A percentile compares a stretch with the other conserved stretches of the same genome.
Evolutionary conservation across 1,140 invertebrate species (phyloP).

Genomic region (Mesaphorura yosii): DNA sequence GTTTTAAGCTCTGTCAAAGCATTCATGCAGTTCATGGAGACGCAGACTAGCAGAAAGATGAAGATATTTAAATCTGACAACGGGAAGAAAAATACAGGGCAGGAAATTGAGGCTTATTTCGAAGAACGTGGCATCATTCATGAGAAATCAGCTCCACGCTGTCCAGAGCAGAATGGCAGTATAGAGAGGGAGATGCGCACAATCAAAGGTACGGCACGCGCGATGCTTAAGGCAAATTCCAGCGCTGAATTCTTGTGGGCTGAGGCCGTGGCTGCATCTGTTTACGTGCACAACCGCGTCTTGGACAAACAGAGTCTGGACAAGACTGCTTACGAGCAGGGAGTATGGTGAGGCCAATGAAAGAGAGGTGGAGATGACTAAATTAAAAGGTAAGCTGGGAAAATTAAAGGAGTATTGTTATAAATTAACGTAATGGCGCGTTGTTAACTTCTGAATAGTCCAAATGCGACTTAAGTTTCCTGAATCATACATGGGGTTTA

Average conservation of each 20-base stretch:
- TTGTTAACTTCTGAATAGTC: too few species aligned
- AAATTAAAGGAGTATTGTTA: too few species aligned
- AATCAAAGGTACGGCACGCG: constrained; percentile 27
- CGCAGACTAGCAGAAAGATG: constrained; percentile 32
- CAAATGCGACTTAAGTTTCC: too few species aligned
- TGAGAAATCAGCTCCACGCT: constrained; percentile 39
- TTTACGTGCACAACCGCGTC: constrained; percentile 37
- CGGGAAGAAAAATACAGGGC: constrained; percentile 34
- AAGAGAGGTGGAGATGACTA: too few species aligned
- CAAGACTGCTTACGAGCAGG: constrained; percentile 30
- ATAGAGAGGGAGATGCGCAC: constrained; percentile 39
- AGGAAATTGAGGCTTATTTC: constrained; percentile 30
- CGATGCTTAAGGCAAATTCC: constrained; percentile 31
- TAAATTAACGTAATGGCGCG: too few species aligned
- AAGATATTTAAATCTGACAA: constrained; percentile 38
- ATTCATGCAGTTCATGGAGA: constrained; percentile 34
- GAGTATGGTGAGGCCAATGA: too few species aligned
- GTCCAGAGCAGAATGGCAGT: constrained; percentile 42
- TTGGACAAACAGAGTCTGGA: neutral
- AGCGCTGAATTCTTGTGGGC: constrained; percentile 38
- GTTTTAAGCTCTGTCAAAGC: constrained; percentile 33
- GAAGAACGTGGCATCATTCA: constrained; percentile 32
- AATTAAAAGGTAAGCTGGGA: too few species aligned
- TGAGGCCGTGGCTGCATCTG: constrained; percentile 38
- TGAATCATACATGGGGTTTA: too few species aligned